These are phyloP conservation scores for Pyrocephalus nanus DNA, from an alignment of 2,797 vertebrate genomes.

Conservation along the genomic window DNA sequence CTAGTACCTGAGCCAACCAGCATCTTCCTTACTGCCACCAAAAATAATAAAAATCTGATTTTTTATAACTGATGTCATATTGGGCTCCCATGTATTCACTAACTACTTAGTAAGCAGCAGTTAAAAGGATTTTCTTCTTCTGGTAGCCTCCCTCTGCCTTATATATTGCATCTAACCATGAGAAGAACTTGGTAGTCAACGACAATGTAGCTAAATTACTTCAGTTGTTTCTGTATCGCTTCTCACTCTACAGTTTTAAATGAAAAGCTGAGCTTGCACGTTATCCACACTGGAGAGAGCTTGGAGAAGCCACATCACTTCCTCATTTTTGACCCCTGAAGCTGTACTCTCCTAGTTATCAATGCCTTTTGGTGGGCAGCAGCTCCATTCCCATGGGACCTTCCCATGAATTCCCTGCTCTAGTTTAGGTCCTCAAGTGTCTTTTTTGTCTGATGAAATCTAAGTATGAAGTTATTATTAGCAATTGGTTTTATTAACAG, in stretches of 20 bases:
- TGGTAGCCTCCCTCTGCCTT: background rate
- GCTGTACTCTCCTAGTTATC: background rate
- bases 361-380: background rate
- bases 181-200: background rate
- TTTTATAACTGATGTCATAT: background rate
- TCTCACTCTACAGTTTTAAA: background rate
- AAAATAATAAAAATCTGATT: background rate
- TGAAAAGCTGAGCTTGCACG: background rate
- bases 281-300: background rate
- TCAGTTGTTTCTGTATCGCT: background rate
- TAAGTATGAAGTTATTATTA: background rate
- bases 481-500: background rate
- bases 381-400: background rate
- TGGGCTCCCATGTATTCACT: background rate
- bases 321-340: background rate
- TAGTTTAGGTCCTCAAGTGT: background rate
- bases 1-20: background rate
- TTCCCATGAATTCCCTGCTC: background rate
- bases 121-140: background rate
- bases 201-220: background rate
- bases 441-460: background rate
- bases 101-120: background rate
- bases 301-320: background rate
- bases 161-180: background rate
- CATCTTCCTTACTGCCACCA: background rate